A percentile compares a stretch with the other conserved stretches of the same genome.
phyloP scores from a whole-genome alignment of 2,888 invertebrate species.

The Lithophane semibrunnea region DNA sequence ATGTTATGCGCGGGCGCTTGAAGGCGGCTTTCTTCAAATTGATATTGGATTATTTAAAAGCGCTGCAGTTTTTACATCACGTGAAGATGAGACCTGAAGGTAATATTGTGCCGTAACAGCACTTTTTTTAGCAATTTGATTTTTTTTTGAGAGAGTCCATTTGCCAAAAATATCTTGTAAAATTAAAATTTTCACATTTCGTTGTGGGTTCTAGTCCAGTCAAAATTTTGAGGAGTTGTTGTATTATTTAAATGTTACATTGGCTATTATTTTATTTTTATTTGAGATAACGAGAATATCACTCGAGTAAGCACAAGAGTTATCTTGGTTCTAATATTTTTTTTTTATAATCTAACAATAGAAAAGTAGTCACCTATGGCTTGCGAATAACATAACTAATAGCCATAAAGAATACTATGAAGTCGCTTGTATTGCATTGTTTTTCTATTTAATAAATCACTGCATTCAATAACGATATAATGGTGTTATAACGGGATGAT shows the following conservation, averaged over 20 bases:
- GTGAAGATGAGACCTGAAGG: conserved; percentile 51
- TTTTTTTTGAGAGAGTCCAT: conserved; percentile 67
- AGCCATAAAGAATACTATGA: conserved; percentile 87
- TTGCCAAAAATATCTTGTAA: conserved; percentile 79
- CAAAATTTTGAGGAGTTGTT: conserved; percentile 82
- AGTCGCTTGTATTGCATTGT: conserved; percentile 89
- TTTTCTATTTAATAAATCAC: conserved; percentile 79
- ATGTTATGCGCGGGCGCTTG: conserved; percentile 69
- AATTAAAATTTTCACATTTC: conserved; percentile 77
- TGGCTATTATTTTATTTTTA: conserved; percentile 77
- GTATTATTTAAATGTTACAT: conserved; percentile 81
- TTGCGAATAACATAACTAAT: conserved; percentile 90
- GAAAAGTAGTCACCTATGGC: conserved; percentile 86
- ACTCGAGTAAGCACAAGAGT: conserved; percentile 79
- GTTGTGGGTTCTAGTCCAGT: conserved; percentile 89
- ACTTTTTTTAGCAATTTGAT: conserved; percentile 58
- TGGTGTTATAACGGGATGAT: conserved; percentile 64
- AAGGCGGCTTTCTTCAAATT: conserved; percentile 59
- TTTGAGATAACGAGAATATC: conserved; percentile 77
- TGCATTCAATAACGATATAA: conserved; percentile 64
- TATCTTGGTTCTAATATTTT: conserved; percentile 84
- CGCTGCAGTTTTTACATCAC: conserved; percentile 64
- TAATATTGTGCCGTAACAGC: conserved; percentile 51
- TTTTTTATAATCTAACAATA: conserved; percentile 89
- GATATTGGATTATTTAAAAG: conserved; percentile 44